Conservation (phyloP, 92 coral and sea anemone genomes). For the Chrysogorgia sp. region DNA sequence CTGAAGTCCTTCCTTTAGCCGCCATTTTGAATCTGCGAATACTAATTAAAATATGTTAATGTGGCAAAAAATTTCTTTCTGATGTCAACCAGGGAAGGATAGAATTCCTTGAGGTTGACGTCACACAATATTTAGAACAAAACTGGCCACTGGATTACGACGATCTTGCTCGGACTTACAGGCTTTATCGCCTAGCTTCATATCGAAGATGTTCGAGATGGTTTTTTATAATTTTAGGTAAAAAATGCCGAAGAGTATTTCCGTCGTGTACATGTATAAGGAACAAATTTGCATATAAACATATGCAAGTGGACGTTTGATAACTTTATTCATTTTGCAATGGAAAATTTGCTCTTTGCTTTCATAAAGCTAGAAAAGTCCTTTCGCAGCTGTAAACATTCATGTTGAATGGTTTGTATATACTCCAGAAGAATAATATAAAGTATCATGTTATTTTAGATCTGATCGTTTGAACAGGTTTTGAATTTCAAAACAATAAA, state of each 20-base stretch:
- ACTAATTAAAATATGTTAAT: too few relatives aligned
- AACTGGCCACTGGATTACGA: too few relatives aligned
- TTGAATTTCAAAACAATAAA: too few relatives aligned
- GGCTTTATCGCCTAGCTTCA: conserved; percentile 3
- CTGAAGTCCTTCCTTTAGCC: too few relatives aligned
- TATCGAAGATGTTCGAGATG: conserved; percentile 45
- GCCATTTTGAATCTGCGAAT: too few relatives aligned
- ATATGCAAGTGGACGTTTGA: neutral
- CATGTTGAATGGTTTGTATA: neutral
- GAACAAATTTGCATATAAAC: neutral
- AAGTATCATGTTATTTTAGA: neutral
- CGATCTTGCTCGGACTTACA: conserved; percentile 20
- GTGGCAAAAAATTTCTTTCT: too few relatives aligned
- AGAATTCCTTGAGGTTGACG: too few relatives aligned
- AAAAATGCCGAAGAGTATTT: conserved; percentile 36
- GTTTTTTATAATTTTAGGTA: conserved; percentile 37
- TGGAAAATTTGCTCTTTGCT: neutral
- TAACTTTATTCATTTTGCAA: neutral
- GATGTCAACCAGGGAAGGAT: too few relatives aligned
- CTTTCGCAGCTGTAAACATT: neutral
- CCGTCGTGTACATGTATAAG: conserved; percentile 22
- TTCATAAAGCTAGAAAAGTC: neutral
- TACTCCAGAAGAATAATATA: neutral
- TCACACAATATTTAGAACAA: too few relatives aligned
- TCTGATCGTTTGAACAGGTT: neutral